Evolutionary conservation across 2,797 vertebrate genomes (phyloP).

Genomic region (Antrozous pallidus): DNA sequence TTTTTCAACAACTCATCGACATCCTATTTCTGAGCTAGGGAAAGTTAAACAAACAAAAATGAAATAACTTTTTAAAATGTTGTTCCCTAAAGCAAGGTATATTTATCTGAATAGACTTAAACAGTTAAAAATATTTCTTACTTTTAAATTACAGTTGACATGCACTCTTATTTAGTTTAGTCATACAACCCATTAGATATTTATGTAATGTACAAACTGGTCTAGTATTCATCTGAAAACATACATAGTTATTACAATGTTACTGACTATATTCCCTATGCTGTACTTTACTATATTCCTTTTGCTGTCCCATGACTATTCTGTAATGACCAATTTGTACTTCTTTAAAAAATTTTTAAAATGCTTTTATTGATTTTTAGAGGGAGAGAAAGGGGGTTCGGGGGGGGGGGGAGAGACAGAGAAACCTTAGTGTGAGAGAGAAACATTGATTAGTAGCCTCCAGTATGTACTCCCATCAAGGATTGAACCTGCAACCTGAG

Average conservation of each 20-base stretch:
- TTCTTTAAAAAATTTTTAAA: not conserved
- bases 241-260: not conserved
- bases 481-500: not conserved
- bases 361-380: not conserved
- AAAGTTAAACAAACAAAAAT: slow-evolving; percentile 27
- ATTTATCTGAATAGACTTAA: not conserved
- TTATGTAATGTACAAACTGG: not conserved
- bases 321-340: not conserved
- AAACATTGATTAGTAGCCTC: not conserved
- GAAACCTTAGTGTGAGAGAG: not conserved
- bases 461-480: not conserved
- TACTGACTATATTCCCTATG: not conserved
- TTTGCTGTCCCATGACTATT: not conserved
- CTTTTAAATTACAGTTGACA: not conserved
- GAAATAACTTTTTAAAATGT: not conserved
- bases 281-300: not conserved
- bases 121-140: not conserved
- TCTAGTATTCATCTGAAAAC: not conserved
- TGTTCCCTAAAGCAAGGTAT: not conserved
- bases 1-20: not conserved
- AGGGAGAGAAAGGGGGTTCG: not conserved
- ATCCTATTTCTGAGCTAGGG: not conserved
- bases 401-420: not conserved
- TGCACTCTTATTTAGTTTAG: not conserved
- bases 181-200: not conserved